Base-by-base conservation (phyloP, 1,140 invertebrate genomes). In the Lucilia sericata region DNA sequence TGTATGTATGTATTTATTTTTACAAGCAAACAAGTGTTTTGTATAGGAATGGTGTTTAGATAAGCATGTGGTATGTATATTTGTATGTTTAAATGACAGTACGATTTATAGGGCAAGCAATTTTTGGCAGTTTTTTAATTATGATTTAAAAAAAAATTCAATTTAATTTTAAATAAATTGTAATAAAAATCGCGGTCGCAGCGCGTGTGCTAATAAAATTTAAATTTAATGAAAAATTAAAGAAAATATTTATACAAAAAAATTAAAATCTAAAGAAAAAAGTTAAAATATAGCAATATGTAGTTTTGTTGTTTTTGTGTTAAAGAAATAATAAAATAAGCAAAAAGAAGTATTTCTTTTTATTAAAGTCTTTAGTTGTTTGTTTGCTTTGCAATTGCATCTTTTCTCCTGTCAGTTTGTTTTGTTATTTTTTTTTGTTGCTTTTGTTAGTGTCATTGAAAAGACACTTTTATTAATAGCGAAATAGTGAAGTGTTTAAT, bases 401-500 rank as follows among this genome's bases (percentile, higher is more conserved):
- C 51, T 55, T 5, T 14, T 13, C 5, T 70, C 65, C 9, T 70
- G n/a, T 70, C n/a, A 19, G 19, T 21, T 55, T 55, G 51, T 55
- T 30, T 30, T 30, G 25, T 30, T 30, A 2, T 30, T 30, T 30
- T 30, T 30, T 30, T 30, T 30, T 55, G 51, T n/a, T 70, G 65
- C 65, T 70, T 19, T 70, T 70, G n/a, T 19, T 21, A 70, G 9
- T 70, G 65, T 25, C 65, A 70, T 10, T 70, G 21, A 21, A 25
- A n/a, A 7, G 65, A 70, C 65, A 70, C 65, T 70, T 70, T 70
- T 70, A 19, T 70, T 70, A 70, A 70, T 70, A 7, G 65, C 21
- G 21, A 21, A 70, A 25, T 70, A 70, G 21, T 70, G 51, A 55
- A 55, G 51, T 42, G 42, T 42, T 42, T 42, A 42, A 42, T 42